Base-by-base conservation (phyloP, 2,113 vertebrate genomes). In the Catharus fuscescens region DNA sequence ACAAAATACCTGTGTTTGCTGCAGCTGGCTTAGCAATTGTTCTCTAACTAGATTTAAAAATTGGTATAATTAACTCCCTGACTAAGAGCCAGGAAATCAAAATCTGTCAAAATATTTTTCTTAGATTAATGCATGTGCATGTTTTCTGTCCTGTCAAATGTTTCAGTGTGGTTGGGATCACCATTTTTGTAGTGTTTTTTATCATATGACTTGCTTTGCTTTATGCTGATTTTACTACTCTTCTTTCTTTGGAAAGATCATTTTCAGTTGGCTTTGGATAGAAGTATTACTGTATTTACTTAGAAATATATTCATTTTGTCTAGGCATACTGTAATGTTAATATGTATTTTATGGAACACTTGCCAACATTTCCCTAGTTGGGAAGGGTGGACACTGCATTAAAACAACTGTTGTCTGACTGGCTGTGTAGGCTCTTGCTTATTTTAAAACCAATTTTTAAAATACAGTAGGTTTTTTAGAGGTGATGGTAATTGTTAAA, bases 11-110 rank as follows among this genome's bases (percentile, higher is more conserved):
- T 69, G n/a, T 57, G 59, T 86, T 96, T 91, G 52, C 14, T 64
- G 48, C 59, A 92, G 57, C 42, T 89, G 59, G 14, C 12, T 45
- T 92, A 86, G 90, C 60, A 56, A 34, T 73, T 38, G 13, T 88
- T 85, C 52, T 82, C 60, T 15, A 77, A 80, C 64, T 82, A 31
- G 74, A 50, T 86, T n/a, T 65, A 45, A 92, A 83, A 77, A 88
- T 69, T 87, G 59, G 48, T 95, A 15, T 89, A 67, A 95, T 97
- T 94, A 96, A 87, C 71, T 93, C 79, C 44, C 81, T 89, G 93
- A 95, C 90, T 52, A 80, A 93, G 78, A 92, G 78, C 89, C 42
- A 67, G 66, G 79, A 83, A 88, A 94, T 91, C 45, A 93, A 71
- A 95, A 93, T 86, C 80, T 95, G 45, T 94, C 82, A 92, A 92